These are phyloP conservation scores for Lithophane semibrunnea DNA, from an alignment of 2,888 invertebrate genomes.

Conservation along the genomic window DNA sequence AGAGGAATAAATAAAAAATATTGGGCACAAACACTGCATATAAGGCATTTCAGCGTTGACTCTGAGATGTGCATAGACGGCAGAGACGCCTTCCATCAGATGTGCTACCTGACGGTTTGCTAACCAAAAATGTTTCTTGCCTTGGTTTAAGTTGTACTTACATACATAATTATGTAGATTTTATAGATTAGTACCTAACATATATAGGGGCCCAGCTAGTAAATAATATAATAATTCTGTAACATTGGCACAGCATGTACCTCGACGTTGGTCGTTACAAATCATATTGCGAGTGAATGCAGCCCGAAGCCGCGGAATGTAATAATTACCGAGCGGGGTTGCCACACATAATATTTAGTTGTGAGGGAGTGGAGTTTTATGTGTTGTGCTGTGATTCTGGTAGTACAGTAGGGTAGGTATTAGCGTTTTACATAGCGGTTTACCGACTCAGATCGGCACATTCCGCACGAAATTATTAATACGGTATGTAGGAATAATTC, in stretches of 20 bases:
- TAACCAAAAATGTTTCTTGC: neutral
- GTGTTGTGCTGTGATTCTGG: neutral
- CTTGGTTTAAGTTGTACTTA: neutral
- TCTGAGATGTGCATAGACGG: too few relatives aligned
- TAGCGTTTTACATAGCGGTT: neutral
- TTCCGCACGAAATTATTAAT: neutral
- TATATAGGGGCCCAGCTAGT: too few relatives aligned
- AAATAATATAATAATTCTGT: slow-evolving; percentile 10
- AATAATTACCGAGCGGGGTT: slow-evolving; percentile 78
- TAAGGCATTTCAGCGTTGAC: too few relatives aligned
- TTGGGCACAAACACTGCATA: too few relatives aligned
- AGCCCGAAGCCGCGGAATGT: slow-evolving; percentile 74
- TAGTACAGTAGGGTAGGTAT: neutral
- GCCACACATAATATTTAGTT: slow-evolving; percentile 58
- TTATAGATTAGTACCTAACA: neutral
- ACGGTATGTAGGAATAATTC: neutral
- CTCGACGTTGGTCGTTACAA: slow-evolving; percentile 58
- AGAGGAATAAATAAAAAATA: too few relatives aligned
- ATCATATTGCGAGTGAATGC: slow-evolving; percentile 76
- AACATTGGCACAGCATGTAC: slow-evolving; percentile 7
- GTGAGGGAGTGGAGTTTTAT: slow-evolving; percentile 18
- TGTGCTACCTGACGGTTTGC: neutral
- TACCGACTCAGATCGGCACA: too few relatives aligned
- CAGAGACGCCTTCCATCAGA: too few relatives aligned
- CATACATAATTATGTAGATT: too few relatives aligned